phyloP scores from a whole-genome alignment of 2,113 vertebrate genomes.

The Elachura formosa region DNA sequence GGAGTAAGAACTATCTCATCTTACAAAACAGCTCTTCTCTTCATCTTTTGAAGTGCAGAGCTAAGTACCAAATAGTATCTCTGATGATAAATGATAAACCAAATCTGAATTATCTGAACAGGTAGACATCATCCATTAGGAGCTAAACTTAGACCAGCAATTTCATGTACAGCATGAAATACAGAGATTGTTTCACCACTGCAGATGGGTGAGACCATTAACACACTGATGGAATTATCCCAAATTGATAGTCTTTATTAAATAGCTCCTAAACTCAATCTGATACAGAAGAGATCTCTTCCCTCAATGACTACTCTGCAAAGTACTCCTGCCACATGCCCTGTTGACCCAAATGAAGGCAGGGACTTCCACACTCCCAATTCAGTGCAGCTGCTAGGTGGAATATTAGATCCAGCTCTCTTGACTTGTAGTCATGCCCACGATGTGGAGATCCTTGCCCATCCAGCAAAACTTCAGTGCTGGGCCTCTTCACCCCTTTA shows the following conservation, averaged over 20 bases:
- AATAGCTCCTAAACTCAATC: neutral
- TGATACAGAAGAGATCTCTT: neutral
- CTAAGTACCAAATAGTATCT: neutral
- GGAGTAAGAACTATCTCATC: neutral
- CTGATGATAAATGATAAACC: neutral
- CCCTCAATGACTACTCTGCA: neutral
- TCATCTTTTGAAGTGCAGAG: neutral
- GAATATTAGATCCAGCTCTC: neutral
- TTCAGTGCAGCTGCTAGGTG: neutral
- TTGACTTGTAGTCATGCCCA: rapidly evolving
- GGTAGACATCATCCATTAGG: neutral
- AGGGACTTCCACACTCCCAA: neutral
- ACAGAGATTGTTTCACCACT: neutral
- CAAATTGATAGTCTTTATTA: neutral
- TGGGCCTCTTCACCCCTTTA: neutral
- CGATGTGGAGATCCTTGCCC: neutral
- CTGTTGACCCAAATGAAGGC: neutral
- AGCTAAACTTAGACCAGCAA: neutral
- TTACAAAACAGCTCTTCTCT: neutral
- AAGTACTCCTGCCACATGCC: neutral
- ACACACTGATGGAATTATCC: neutral
- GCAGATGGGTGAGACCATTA: neutral
- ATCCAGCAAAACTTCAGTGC: neutral
- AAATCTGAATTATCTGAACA: neutral
- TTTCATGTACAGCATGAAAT: neutral